phyloP scores from a whole-genome alignment of 2,113 vertebrate genomes.

The Myiopsitta monachus region DNA sequence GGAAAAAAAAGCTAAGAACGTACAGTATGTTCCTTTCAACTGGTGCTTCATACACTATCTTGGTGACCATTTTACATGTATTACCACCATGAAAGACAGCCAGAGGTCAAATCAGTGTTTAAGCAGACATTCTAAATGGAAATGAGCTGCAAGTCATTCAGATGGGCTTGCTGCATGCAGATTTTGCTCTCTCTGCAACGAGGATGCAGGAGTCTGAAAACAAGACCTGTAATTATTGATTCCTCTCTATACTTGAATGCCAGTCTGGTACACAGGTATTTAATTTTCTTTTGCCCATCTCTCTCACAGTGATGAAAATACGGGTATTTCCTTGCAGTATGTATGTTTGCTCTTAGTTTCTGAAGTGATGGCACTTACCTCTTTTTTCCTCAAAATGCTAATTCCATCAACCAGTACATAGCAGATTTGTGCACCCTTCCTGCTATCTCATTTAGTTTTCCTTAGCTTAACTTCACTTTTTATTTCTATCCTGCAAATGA shows the following conservation, averaged over 20 bases:
- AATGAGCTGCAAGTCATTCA: slow-evolving; percentile 66
- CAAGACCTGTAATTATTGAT: slow-evolving; percentile 45
- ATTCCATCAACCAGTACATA: neutral
- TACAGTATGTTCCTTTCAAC: neutral
- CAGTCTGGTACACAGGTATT: neutral
- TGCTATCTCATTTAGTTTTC: neutral
- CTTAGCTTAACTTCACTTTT: neutral
- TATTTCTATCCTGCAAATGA: neutral
- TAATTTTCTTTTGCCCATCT: neutral
- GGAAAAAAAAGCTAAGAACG: neutral
- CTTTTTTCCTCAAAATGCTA: neutral
- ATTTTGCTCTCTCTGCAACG: slow-evolving; percentile 20
- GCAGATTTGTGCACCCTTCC: neutral
- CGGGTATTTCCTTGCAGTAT: neutral
- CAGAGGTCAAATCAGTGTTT: slow-evolving; percentile 72
- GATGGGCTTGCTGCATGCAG: slow-evolving; percentile 38
- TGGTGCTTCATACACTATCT: slow-evolving; percentile 34
- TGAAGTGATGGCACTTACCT: neutral
- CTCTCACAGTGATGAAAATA: neutral
- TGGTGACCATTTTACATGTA: slow-evolving; percentile 60
- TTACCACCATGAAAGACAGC: slow-evolving; percentile 34
- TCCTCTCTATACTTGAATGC: slow-evolving; percentile 37
- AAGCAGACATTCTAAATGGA: slow-evolving; percentile 76
- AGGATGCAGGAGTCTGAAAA: slow-evolving; percentile 31
- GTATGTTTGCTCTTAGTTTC: neutral